Percentiles rank a stretch among this genome's conserved stretches.
phyloP scores from a whole-genome alignment of 2,797 vertebrate species.

The Ptychadena robeensis region DNA sequence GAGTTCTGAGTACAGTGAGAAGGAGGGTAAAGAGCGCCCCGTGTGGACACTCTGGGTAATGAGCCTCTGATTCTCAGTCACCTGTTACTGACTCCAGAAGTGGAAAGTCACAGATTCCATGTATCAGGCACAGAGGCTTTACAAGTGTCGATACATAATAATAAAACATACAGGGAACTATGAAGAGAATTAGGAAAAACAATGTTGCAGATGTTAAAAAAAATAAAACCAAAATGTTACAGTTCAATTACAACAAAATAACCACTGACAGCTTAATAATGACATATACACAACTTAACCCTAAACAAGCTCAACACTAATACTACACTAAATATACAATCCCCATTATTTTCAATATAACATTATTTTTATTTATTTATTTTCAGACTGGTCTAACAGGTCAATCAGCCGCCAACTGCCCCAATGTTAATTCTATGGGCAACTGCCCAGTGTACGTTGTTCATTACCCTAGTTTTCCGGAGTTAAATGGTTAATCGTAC shows the following conservation, averaged over 20 bases:
- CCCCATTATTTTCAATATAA: too few species aligned
- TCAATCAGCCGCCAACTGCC: too few species aligned
- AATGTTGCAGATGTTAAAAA: neutral
- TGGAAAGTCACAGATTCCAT: neutral
- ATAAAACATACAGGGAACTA: neutral
- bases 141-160: neutral
- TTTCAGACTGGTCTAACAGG: too few species aligned
- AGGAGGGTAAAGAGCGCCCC: conserved; percentile 19
- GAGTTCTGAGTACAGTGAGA: neutral
- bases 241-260: neutral
- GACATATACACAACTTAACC: too few species aligned
- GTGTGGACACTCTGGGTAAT: neutral
- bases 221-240: neutral
- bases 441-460: too few species aligned
- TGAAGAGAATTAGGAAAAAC: neutral
- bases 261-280: too few species aligned
- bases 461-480: too few species aligned
- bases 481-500: too few species aligned
- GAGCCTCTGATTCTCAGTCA: neutral
- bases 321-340: too few species aligned
- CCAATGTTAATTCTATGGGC: too few species aligned
- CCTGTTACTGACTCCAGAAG: neutral
- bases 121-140: neutral
- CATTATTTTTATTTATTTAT: too few species aligned
- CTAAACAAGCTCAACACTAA: too few species aligned